phyloP scores from a whole-genome alignment of 2,113 vertebrate species.

The Pollachius pollachius region DNA sequence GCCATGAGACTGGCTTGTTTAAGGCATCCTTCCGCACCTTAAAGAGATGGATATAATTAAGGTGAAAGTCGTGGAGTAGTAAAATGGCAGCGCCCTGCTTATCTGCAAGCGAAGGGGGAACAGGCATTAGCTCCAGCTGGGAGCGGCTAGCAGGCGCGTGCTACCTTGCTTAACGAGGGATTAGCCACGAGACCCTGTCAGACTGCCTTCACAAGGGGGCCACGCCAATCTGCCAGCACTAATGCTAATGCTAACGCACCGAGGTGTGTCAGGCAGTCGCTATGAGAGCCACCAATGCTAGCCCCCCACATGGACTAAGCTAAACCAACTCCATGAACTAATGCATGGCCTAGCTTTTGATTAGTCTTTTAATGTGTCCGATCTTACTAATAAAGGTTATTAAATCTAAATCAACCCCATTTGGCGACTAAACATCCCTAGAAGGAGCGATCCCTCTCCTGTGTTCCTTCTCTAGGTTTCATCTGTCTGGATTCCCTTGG shows the following conservation, averaged over 20 bases:
- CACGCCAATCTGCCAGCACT: conserved; percentile 23
- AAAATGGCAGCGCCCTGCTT: conserved; percentile 54
- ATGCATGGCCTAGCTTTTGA: background rate
- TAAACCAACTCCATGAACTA: background rate
- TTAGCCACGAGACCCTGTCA: conserved; percentile 61
- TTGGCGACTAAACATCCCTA: too few species aligned
- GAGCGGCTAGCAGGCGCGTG: conserved; percentile 35
- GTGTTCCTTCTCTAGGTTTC: too few species aligned
- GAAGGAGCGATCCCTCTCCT: too few species aligned
- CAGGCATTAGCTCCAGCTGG: conserved; percentile 66
- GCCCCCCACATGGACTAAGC: background rate
- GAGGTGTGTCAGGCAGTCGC: background rate
- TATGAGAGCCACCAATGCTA: background rate
- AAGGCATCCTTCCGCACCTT: conserved; percentile 12
- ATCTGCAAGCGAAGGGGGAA: conserved; percentile 40
- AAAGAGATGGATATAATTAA: conserved; percentile 58
- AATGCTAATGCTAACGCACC: background rate
- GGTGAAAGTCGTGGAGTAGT: conserved; percentile 44
- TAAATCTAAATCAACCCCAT: too few species aligned
- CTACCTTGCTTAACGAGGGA: conserved; percentile 58
- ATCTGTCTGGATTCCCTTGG: too few species aligned
- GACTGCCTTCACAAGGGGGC: conserved; percentile 21
- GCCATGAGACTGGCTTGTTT: background rate
- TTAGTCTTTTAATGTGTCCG: background rate
- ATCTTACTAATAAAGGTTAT: background rate